Base-by-base conservation (phyloP, 2,888 invertebrate genomes). In the Apoderus coryli region DNA sequence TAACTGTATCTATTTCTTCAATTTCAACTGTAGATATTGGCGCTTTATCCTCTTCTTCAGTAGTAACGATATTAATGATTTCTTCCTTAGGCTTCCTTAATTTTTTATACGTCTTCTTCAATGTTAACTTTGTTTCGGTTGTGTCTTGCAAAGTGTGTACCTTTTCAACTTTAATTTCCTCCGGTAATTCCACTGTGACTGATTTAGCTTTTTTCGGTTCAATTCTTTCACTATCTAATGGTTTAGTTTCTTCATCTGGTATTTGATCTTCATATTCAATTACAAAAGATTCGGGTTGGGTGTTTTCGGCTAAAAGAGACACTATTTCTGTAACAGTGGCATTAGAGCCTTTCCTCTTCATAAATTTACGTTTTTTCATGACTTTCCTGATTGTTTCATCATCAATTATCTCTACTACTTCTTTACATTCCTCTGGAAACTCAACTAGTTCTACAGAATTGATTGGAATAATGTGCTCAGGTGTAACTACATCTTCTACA, bases 331-430 rank as follows among this genome's bases (percentile, higher is more conserved):
- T 42, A 7, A 45, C 41, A 44, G 55, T 53, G 33, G 46, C 45
- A 38, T 53, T 46, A 25, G 46, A 35, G 33, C 51, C 53, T 16
- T 52, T 42, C 2, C 53, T 49, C 42, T 64, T 63, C 35, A 60
- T 63, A 6, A 64, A 61, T 3, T 57, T 48, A 29, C 60, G 57
- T 4, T 60, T 63, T 36, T 54, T 61, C 2, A 60, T 40, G 48
- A 31, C 60, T 53, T 48, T 59, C 47, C 34, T 59, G 37, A 38
- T 33, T 19, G 33, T 41, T 35, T 31, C 27, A 29, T 35, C 29
- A 38, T 33, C 40, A 48, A 52, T 24, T n/a, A 14, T 30, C 16
- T 39, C 37, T 29, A 42, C 38, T 10, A 41, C 26, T 29, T 61
- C 55, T 44, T 59, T 56, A n/a, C 33, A 38, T 39, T 42, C 38